Evolutionary conservation across 2,113 vertebrate species (phyloP), one percentile per base, ranked within the genome.

Genomic region (Uria aalge): DNA sequence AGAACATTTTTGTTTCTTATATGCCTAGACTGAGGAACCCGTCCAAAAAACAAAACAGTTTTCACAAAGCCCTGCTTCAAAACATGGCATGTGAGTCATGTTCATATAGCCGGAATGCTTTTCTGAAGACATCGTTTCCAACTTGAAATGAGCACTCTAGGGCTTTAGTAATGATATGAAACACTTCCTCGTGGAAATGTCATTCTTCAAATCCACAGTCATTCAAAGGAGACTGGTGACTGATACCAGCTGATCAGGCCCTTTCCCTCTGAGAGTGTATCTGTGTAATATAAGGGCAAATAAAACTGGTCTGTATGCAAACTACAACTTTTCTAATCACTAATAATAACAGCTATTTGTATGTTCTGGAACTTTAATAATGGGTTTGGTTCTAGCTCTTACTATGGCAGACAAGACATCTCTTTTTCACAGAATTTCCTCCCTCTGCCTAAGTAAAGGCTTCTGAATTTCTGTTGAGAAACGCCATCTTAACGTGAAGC

Each of bases 211-310:
- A 41, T 36, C 2, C 1, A 6, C 45, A 34, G 32, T 59, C 12
- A 10, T n/a, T 82, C 13, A 3, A 15, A 34, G 43, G 48, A 53
- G 57, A 57, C 7, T 4, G 3, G 15, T 59, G 43, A 45, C 26
- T 29, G 16, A 9, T n/a, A 18, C 1, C 21, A 23, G 8, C 4
- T 38, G 29, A 13, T 92, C 8, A 6, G 27, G 45, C 10, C 2
- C 1, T 15, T 30, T 59, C 9, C n/a, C 17, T 50, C 53, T 15
- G 47, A 73, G 22, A 13, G 29, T 12, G 12, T 38, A 26, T 41
- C 34, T 69, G 45, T 0, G 2, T 34, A 13, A 29, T 38, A 22
- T 15, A 2, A 0, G 5, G 32, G 18, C 16, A 55, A 15, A 60
- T 60, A 27, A 24, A 84, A 41, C 19, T 30, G 62, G 7, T 24